phyloP scores from a whole-genome alignment of 2,888 invertebrate genomes.

The Willowsia nigromaculata region DNA sequence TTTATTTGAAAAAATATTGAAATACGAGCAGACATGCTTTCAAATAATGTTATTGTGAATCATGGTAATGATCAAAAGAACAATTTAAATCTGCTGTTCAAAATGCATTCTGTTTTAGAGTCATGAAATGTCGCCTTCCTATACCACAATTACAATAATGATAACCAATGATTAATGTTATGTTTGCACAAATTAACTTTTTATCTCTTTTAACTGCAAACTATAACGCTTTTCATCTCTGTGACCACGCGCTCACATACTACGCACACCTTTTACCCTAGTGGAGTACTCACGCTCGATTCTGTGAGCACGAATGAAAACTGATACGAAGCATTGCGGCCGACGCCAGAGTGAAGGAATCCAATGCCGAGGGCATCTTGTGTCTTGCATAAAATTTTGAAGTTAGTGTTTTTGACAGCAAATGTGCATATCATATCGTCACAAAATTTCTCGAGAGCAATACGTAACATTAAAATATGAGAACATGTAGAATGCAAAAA shows the following conservation, averaged over 20 bases:
- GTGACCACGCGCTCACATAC: not conserved
- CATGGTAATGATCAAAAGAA: not conserved
- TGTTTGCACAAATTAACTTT: conserved; percentile 67
- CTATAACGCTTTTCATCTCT: not conserved
- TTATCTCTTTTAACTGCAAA: conserved; percentile 42
- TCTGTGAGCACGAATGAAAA: conserved; percentile 29
- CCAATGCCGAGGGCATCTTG: conserved; percentile 70
- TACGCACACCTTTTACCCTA: conserved; percentile 9
- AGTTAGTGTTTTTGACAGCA: conserved; percentile 25
- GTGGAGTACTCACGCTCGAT: conserved; percentile 42
- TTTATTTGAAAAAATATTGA: not conserved
- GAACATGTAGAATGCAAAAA: conserved; percentile 1
- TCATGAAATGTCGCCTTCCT: conserved; percentile 43
- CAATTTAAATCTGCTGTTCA: not conserved
- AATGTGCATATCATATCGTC: conserved; percentile 57
- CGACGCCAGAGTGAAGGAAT: conserved; percentile 27
- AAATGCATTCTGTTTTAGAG: no score
- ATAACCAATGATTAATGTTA: conserved; percentile 69
- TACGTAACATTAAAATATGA: not conserved
- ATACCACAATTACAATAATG: conserved; percentile 64
- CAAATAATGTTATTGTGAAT: no score
- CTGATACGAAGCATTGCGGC: conserved; percentile 5
- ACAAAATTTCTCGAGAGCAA: not conserved
- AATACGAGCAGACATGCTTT: not conserved
- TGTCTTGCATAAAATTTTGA: conserved; percentile 23